A percentile compares a stretch with the other conserved stretches of the same genome.
phyloP scores from a whole-genome alignment of 35 echinoderm and acorn worm species.

The Apostichopus parvimensis region DNA sequence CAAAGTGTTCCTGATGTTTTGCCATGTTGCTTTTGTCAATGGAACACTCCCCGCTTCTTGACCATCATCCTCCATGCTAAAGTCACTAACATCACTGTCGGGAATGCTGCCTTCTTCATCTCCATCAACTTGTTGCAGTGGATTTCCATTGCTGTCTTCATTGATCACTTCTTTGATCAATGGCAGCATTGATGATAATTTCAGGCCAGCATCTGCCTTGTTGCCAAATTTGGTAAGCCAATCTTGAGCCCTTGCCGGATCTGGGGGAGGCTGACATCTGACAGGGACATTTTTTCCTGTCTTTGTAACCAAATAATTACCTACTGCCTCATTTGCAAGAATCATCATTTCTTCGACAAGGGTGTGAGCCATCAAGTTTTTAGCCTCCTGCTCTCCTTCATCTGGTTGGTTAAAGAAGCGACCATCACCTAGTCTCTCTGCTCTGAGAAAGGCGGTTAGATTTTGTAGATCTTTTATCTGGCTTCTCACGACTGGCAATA shows the following conservation, averaged over 20 bases:
- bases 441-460: conserved; percentile 48
- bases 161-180: not conserved
- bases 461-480: conserved; percentile 40
- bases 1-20: conserved; percentile 1
- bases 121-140: not conserved
- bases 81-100: conserved; percentile 31
- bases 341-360: conserved; percentile 95
- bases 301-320: conserved; percentile 45
- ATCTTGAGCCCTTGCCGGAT: conserved; percentile 47
- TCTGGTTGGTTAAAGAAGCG: conserved; percentile 50
- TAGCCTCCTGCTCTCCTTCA: conserved; percentile 35
- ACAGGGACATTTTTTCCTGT: conserved; percentile 64
- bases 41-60: conserved; percentile 70
- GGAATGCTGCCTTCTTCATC: not conserved
- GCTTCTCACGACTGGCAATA: conserved; percentile 53
- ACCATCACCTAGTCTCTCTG: conserved; percentile 54
- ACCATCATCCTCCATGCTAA: conserved; percentile 30
- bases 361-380: conserved; percentile 67
- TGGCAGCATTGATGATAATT: conserved; percentile 8
- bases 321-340: conserved; percentile 75
- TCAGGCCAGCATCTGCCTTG: conserved; percentile 41
- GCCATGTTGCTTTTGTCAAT: conserved; percentile 39
- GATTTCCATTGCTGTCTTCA: not conserved
- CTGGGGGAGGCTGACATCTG: conserved; percentile 71
- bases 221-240: conserved; percentile 51